Base-by-base conservation (phyloP, 2,797 vertebrate genomes). In the Dromococcyx pavoninus region DNA sequence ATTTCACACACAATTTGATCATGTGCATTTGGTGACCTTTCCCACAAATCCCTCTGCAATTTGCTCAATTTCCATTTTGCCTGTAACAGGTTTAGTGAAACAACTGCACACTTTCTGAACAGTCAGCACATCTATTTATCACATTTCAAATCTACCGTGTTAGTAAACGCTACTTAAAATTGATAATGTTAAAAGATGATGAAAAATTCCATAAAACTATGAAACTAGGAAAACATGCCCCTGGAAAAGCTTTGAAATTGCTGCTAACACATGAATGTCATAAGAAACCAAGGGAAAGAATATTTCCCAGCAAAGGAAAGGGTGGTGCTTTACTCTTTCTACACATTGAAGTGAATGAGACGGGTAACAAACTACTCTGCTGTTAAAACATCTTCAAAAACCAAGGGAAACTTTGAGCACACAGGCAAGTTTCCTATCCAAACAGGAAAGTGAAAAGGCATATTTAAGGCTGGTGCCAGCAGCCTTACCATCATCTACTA, bases 401-500 rank as follows among this genome's bases (percentile, higher is more conserved):
- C n/a, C 39, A 37, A 25, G 30, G 25, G 46, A 43, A 82, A 56
- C 13, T 15, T 33, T 41, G 5, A 32, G 24, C 88, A 44, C 23
- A n/a, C 17, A 74, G 35, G 14, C 23, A 28, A 2, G 12, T 54
- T 48, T 69, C 33, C 43, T 33, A 44, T 5, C 16, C 32, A 58
- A 56, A 66, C 4, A 50, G 39, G 13, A 2, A 2, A 35, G 64
- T 4, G 30, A 28, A 39, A 54, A 46, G 30, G 32, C 17, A 37
- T 0, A 0, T 8, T 13, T 18, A 56, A 54, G 32, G 11, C 27
- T 27, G 9, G 15, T 14, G 28, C 8, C 25, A 50, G 58, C 66
- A 64, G 57, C 53, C 97, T 97, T 97, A 99, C 99, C 99, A 53
- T 99, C 99, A 92, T 99, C 99, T 74, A 99, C 97, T 77, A 99